A percentile compares a stretch with the other conserved stretches of the same genome.
Conservation (phyloP, 2,888 invertebrate genomes). For the Scaptomyza cyrtandrae region DNA sequence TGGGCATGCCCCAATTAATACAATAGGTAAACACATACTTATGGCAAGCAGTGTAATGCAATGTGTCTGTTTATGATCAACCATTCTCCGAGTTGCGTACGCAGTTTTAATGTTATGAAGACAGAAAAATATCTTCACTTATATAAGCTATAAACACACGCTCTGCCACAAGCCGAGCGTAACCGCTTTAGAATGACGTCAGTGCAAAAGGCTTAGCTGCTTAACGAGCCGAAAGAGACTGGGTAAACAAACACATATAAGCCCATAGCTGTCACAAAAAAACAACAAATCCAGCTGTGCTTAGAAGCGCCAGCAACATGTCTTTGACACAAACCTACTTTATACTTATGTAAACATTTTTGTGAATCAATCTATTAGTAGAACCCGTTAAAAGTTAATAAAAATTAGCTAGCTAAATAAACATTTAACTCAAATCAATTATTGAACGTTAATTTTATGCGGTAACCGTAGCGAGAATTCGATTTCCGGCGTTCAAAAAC, state of each 20-base stretch:
- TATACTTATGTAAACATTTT: not conserved
- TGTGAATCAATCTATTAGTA: not conserved
- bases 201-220: slow-evolving; percentile 22
- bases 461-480: slow-evolving; percentile 45
- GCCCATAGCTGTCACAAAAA: slow-evolving; percentile 12
- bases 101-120: slow-evolving; percentile 16
- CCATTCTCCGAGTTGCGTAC: slow-evolving; percentile 46
- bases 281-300: slow-evolving; percentile 8
- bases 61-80: slow-evolving; percentile 24
- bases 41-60: slow-evolving; percentile 13
- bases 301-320: slow-evolving; percentile 11
- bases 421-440: slow-evolving; percentile 64
- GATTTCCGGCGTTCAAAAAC: slow-evolving; percentile 65
- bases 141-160: slow-evolving; percentile 37
- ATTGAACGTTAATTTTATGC: slow-evolving; percentile 35
- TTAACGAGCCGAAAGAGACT: slow-evolving; percentile 1
- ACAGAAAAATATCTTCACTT: slow-evolving; percentile 22
- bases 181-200: slow-evolving; percentile 69
- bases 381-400: slow-evolving; percentile 30
- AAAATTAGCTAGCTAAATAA: slow-evolving; percentile 46
- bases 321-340: not conserved
- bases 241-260: not conserved
- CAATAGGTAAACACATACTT: slow-evolving; percentile 7
- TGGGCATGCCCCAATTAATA: slow-evolving; percentile 41
- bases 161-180: slow-evolving; percentile 57